These are phyloP conservation scores for Takifugu flavidus DNA, from an alignment of 2,113 vertebrate genomes.

Conservation along the genomic window DNA sequence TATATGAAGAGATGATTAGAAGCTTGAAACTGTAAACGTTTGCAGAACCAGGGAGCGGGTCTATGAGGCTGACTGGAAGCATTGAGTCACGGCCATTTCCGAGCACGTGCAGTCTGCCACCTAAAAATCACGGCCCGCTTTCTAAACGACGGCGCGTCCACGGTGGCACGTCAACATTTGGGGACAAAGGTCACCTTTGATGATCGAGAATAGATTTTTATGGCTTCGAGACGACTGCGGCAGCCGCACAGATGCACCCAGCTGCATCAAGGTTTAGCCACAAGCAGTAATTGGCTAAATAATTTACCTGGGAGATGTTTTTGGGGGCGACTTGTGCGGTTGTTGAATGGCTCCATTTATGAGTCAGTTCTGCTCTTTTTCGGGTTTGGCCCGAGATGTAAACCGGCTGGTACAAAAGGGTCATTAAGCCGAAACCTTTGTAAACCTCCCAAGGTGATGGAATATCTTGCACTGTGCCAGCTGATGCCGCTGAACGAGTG, in stretches of 20 bases:
- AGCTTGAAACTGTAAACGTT: background rate
- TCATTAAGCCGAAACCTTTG: background rate
- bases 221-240: too few species aligned
- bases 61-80: constrained; percentile 1
- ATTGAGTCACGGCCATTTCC: constrained; percentile 7
- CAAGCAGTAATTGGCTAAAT: background rate
- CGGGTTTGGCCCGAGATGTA: background rate
- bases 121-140: constrained; percentile 3
- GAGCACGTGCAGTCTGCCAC: constrained; percentile 3
- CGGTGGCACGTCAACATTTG: background rate
- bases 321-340: background rate
- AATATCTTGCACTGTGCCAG: too few species aligned
- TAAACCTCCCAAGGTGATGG: background rate
- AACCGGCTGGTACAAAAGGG: background rate
- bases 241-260: too few species aligned
- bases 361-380: background rate
- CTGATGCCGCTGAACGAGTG: too few species aligned
- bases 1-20: background rate
- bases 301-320: background rate
- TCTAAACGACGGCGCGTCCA: constrained; percentile 1
- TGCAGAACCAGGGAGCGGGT: background rate
- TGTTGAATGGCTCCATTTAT: background rate
- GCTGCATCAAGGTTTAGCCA: too few species aligned
- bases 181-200: background rate
- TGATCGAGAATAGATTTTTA: too few species aligned